Percentiles rank a stretch among this genome's conserved stretches.
These are phyloP conservation scores for Leptopterna dolabrata DNA, from an alignment of 2,888 invertebrate genomes.

Conservation along the genomic window DNA sequence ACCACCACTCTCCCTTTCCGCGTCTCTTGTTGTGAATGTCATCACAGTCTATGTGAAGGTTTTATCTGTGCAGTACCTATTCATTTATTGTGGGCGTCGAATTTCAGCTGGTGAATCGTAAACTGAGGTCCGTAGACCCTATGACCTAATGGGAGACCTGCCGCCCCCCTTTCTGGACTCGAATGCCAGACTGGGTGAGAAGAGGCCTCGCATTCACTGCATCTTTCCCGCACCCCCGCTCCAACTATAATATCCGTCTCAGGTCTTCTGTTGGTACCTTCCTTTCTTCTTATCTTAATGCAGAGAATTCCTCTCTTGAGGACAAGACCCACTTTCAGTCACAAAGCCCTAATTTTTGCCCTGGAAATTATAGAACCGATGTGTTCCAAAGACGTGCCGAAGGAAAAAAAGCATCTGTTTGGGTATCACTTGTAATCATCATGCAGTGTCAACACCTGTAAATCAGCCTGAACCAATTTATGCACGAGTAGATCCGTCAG, in stretches of 20 bases:
- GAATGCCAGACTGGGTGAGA: background rate
- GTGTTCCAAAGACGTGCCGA: too few species aligned
- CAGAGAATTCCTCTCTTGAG: background rate
- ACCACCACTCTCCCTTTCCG: background rate
- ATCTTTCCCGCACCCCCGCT: background rate
- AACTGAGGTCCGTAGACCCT: background rate
- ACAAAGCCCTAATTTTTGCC: too few species aligned
- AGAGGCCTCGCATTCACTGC: background rate
- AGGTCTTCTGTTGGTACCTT: background rate
- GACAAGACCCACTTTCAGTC: background rate
- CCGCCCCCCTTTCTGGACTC: background rate
- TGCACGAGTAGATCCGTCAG: too few species aligned
- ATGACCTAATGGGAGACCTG: constrained; percentile 13
- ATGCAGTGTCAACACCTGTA: too few species aligned
- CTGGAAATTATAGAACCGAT: too few species aligned
- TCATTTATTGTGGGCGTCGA: background rate
- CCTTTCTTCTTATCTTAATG: background rate
- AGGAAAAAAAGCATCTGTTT: too few species aligned
- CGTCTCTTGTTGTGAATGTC: background rate
- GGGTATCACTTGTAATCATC: too few species aligned
- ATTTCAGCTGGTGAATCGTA: background rate
- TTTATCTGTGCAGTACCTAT: background rate
- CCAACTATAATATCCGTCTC: background rate
- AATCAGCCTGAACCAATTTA: too few species aligned
- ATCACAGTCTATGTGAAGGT: background rate